Conservation (phyloP, 1,140 invertebrate species). For the Leptopilina clavipes region DNA sequence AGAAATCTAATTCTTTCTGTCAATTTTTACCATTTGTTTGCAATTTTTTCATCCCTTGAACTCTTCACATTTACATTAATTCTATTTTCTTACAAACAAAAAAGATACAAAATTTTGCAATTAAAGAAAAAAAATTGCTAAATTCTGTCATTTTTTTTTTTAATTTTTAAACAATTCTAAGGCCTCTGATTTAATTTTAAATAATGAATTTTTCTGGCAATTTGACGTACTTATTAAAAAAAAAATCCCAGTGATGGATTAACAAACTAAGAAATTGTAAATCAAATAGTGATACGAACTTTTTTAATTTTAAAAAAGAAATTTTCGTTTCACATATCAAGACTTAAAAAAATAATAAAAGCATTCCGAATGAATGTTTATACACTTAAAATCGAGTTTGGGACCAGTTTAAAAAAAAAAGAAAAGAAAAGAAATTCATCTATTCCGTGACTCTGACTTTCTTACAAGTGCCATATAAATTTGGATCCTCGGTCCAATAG, state of each 20-base stretch:
- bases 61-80: conserved; percentile 12
- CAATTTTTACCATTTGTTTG: not conserved
- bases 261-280: not conserved
- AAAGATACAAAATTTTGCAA: no score
- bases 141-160: not conserved
- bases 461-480: conserved; percentile 27
- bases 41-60: not conserved
- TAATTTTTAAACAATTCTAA: not conserved
- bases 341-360: not conserved
- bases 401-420: not conserved
- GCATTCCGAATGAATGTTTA: conserved; percentile 7
- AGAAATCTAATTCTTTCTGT: no score
- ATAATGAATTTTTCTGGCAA: not conserved
- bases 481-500: conserved; percentile 10
- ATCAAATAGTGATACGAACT: not conserved
- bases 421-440: not conserved
- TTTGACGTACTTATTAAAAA: conserved; percentile 18
- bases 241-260: not conserved
- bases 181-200: not conserved
- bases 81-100: not conserved
- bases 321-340: not conserved
- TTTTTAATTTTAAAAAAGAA: not conserved
- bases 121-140: no score
- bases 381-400: conserved; percentile 4
- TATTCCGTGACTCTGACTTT: conserved; percentile 28